These are phyloP conservation scores for Amblyraja radiata DNA, from an alignment of 2,797 vertebrate genomes.

Conservation along the genomic window DNA sequence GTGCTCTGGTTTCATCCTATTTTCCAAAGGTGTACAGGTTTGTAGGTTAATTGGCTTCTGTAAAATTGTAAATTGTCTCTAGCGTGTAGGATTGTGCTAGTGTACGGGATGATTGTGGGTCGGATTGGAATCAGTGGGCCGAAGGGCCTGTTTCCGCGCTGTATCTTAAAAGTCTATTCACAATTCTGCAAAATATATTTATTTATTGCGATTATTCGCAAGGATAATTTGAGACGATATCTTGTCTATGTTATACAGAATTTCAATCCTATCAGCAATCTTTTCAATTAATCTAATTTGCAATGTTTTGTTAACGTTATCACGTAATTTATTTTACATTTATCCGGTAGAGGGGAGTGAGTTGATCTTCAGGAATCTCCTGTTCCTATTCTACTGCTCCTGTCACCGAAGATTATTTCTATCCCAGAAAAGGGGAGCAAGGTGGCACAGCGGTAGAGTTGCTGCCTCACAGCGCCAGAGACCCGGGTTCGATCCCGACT, in stretches of 20 bases:
- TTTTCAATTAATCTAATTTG: neutral
- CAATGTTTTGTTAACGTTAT: neutral
- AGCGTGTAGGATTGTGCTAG: no score
- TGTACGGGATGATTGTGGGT: no score
- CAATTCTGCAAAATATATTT: neutral
- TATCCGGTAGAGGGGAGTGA: neutral
- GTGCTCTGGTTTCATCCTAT: no score
- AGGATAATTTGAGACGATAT: neutral
- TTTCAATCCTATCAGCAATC: neutral
- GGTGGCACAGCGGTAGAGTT: no score
- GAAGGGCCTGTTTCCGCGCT: no score
- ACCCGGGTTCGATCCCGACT: no score
- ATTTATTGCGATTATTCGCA: neutral
- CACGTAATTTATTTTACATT: conserved; percentile 1
- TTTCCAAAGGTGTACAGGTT: no score
- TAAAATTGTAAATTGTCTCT: no score
- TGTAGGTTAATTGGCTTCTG: no score
- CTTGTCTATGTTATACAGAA: neutral
- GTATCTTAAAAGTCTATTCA: no score
- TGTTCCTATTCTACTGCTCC: neutral
- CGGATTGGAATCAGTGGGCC: no score
- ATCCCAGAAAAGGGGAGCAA: neutral
- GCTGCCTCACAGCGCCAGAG: no score
- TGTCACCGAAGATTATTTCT: neutral
- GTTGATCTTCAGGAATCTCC: neutral